Evolutionary conservation across 1,140 invertebrate species (phyloP), one percentile per base, ranked within the genome.

Genomic region (Euura saliciscinereae): DNA sequence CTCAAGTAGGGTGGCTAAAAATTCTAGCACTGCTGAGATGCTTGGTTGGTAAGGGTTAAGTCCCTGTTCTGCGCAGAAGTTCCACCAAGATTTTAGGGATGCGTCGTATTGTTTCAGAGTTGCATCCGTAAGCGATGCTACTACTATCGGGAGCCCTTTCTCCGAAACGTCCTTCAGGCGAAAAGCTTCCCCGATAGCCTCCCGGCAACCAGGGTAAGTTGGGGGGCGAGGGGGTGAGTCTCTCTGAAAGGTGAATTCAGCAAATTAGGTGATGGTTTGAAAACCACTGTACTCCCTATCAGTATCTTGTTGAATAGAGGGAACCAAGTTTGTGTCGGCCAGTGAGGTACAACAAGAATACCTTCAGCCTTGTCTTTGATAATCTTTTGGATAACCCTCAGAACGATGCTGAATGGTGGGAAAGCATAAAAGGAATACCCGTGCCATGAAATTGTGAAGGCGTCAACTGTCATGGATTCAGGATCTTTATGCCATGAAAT

Each of bases 181-280:
- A 59, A 80, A 77, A 2, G 73, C 65, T 64, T 75, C 44, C 79
- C 80, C 66, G 75, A 82, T 65, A 83, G 75, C 69, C 45, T 77
- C 69, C 77, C 79, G 46, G 69, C 78, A 65, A 68, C 76, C 74
- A 79, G 74, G 69, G 76, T 75, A 77, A 80, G 73, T 2, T 66
- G 65, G 4, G 59, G 51, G 59, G 45, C 45, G 44, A 65, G 64
- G 10, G 71, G 69, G 45, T 28, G 28, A 28, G 28, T 28, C 8
- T 51, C 42, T 10, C 71, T 75, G 51, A 65, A 71, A 71, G 46
- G 45, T 28, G 45, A 73, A 59, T 68, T 66, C 65, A 74, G 70
- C 8, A 76, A 46, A 44, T 71, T 11, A 13, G 4, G 44, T n/a
- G 71, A 28, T 4, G 75, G 72, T 8, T 66, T n/a, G 43, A 74